Evolutionary conservation across 2,797 vertebrate species (phyloP), one percentile per base, ranked within the genome.

Genomic region (Malurus leucopterus): DNA sequence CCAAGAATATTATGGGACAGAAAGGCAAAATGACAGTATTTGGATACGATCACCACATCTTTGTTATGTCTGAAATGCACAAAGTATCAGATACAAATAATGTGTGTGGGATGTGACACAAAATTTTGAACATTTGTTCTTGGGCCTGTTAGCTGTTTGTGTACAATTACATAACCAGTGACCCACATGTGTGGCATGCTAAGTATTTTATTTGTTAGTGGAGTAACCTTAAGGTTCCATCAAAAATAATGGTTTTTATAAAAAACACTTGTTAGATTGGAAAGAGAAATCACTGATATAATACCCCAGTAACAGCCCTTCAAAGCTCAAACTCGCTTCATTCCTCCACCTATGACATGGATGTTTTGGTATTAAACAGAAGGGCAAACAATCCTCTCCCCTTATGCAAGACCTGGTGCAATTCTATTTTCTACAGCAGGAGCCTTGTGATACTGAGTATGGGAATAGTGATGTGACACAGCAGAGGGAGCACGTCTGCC

Each of bases 11-110:
- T 86, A 84, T 57, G 79, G 77, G 91, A 89, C 46, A 79, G 92
- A 92, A 91, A 68, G 59, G 75, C 65, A 73, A 90, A 93, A 85
- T 12, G 72, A 90, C 72, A 72, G 59, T 58, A 53, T 75, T 91
- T 94, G 92, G 92, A 93, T 40, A 91, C 67, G 34, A 81, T 78
- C 36, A 51, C 79, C 6, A 12, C 63, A 92, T 95, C 91, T 89
- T 89, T 92, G 82, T 85, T 89, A 84, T 81, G 84, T 81, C 88
- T 95, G 90, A 85, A 88, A 75, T 62, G 76, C 64, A 81, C 40
- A 71, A 69, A 87, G 57, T 90, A 91, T 55, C 88, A 85, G 72
- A 93, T 73, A 91, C 73, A 80, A 89, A 86, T 89, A 84, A 79
- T 4, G 81, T 70, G 83, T 88, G 88, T 84, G 92, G 89, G 91